Percentiles rank a stretch among this genome's conserved stretches.
These are phyloP conservation scores for Rhabdomys dilectus DNA, from an alignment of 2,113 vertebrate species.

Conservation along the genomic window DNA sequence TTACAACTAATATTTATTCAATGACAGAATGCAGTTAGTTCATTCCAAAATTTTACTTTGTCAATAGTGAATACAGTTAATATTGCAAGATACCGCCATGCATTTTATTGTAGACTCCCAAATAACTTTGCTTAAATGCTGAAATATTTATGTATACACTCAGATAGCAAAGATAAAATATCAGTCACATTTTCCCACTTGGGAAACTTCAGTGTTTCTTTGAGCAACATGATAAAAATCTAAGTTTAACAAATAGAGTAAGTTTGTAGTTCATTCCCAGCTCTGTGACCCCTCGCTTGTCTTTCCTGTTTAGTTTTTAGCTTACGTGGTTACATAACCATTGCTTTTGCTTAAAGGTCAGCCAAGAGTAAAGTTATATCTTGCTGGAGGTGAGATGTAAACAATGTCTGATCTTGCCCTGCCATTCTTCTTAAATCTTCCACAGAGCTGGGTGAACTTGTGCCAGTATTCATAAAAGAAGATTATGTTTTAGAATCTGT, in stretches of 20 bases:
- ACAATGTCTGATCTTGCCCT: conserved; percentile 83
- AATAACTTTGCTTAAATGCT: conserved; percentile 66
- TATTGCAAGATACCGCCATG: conserved; percentile 50
- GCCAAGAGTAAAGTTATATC: conserved; percentile 84
- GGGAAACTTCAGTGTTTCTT: conserved; percentile 74
- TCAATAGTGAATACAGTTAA: conserved; percentile 1
- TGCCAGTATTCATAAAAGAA: conserved; percentile 82
- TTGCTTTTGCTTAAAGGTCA: conserved; percentile 83
- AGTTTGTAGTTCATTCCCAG: conserved; percentile 76
- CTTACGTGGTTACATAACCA: conserved; percentile 83
- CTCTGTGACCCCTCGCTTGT: conserved; percentile 72
- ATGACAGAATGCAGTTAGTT: conserved; percentile 9
- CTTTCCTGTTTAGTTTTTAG: conserved; percentile 83
- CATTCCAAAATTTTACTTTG: conserved; percentile 56
- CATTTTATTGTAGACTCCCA: conserved; percentile 53
- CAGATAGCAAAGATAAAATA: conserved; percentile 75
- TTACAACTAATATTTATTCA: conserved; percentile 53
- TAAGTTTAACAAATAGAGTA: conserved; percentile 78
- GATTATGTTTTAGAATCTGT: conserved; percentile 84
- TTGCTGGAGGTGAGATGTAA: conserved; percentile 84
- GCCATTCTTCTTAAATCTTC: conserved; percentile 81
- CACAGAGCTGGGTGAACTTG: conserved; percentile 76
- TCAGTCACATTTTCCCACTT: conserved; percentile 71
- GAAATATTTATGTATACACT: conserved; percentile 76
- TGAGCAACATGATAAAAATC: conserved; percentile 77